These are phyloP conservation scores for Nematolebias whitei DNA, from an alignment of 2,113 vertebrate species.

Conservation along the genomic window DNA sequence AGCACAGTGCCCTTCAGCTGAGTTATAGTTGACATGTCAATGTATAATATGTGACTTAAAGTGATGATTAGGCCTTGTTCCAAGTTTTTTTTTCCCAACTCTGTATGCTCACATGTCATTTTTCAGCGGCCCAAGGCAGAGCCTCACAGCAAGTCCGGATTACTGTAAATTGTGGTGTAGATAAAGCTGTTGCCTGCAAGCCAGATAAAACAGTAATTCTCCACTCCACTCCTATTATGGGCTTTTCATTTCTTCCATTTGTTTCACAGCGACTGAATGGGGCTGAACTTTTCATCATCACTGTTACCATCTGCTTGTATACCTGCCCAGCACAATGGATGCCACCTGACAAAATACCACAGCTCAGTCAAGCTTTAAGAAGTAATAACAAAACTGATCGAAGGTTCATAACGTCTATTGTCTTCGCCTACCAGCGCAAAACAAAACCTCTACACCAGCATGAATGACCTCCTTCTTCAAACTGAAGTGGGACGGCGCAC, in stretches of 20 bases:
- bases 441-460: slow-evolving; percentile 67
- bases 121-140: slow-evolving; percentile 35
- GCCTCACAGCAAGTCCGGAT: slow-evolving; percentile 58
- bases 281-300: slow-evolving; percentile 73
- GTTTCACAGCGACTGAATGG: slow-evolving; percentile 67
- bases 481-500: slow-evolving; percentile 66
- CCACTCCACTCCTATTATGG: slow-evolving; percentile 74
- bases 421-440: slow-evolving; percentile 78
- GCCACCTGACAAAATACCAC: slow-evolving; percentile 68
- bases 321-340: slow-evolving; percentile 63
- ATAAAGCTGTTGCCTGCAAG: slow-evolving; percentile 70
- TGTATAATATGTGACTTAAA: slow-evolving; percentile 64
- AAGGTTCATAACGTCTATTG: slow-evolving; percentile 80
- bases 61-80: slow-evolving; percentile 60
- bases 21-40: slow-evolving; percentile 61
- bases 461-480: slow-evolving; percentile 72
- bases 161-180: slow-evolving; percentile 72
- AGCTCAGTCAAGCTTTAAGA: slow-evolving; percentile 75
- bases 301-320: slow-evolving; percentile 58
- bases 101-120: slow-evolving; percentile 52
- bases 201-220: slow-evolving; percentile 79
- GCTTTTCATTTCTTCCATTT: slow-evolving; percentile 79
- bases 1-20: slow-evolving; percentile 52
- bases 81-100: slow-evolving; percentile 41
- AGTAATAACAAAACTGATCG: slow-evolving; percentile 79